Evolutionary conservation across 2,797 vertebrate species (phyloP).

Genomic region (Peromyscus melanophrys): DNA sequence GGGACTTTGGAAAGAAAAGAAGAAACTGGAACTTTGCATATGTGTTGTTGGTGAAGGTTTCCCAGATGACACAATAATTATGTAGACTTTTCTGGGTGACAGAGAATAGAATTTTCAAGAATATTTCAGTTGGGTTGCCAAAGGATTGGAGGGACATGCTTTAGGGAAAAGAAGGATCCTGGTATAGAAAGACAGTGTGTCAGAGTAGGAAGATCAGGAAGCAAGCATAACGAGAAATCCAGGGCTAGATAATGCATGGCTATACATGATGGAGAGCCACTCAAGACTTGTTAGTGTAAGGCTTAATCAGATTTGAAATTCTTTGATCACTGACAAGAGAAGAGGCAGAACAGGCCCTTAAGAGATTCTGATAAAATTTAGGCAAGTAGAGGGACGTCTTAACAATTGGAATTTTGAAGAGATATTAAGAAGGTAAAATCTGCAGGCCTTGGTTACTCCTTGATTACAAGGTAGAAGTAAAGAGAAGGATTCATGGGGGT

Average conservation of each 20-base stretch:
- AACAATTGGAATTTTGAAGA: not conserved
- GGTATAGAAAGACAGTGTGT: not conserved
- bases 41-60: not conserved
- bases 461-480: not conserved
- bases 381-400: not conserved
- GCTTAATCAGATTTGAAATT: not conserved
- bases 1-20: not conserved
- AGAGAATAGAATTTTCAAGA: not conserved
- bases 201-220: not conserved
- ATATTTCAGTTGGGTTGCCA: not conserved
- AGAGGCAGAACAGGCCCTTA: not conserved
- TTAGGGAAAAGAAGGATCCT: not conserved
- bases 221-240: not conserved
- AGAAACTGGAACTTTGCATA: not conserved
- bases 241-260: not conserved
- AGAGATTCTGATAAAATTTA: conserved; percentile 33
- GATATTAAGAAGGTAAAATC: not conserved
- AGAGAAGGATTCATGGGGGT: not conserved
- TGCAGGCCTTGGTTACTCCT: not conserved
- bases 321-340: conserved; percentile 37
- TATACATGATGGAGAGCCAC: not conserved
- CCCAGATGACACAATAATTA: not conserved
- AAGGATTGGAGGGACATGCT: not conserved
- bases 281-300: conserved; percentile 2
- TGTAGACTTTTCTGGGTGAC: not conserved